phyloP scores from a whole-genome alignment of 1,140 invertebrate species.

The Drosophila arawakana region DNA sequence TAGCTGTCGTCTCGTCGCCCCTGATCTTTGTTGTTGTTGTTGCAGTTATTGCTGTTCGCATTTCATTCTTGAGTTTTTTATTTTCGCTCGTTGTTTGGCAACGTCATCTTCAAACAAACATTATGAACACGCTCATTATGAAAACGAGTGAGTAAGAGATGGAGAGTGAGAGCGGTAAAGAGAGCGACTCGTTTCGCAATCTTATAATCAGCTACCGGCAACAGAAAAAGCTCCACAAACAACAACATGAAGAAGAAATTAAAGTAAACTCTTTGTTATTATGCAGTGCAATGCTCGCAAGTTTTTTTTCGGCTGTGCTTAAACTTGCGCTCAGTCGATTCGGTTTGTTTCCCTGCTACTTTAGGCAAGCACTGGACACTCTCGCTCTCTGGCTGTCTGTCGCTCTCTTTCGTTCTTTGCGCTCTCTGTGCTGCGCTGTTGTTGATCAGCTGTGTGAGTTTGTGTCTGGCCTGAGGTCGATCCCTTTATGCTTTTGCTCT shows the following conservation, averaged over 20 bases:
- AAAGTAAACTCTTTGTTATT: slow-evolving; percentile 30
- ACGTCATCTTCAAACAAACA: slow-evolving; percentile 72
- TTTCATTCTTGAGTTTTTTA: slow-evolving; percentile 75
- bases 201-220: slow-evolving; percentile 68
- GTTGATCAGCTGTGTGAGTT: slow-evolving; percentile 64
- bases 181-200: slow-evolving; percentile 65
- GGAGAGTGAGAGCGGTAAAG: too few species aligned
- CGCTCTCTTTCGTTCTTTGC: background rate
- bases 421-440: slow-evolving; percentile 22
- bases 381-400: slow-evolving; percentile 3
- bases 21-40: slow-evolving; percentile 36
- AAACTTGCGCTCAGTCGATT: slow-evolving; percentile 34
- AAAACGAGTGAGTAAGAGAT: too few species aligned
- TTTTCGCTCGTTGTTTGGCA: slow-evolving; percentile 59
- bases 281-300: slow-evolving; percentile 71
- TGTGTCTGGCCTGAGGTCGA: slow-evolving; percentile 42
- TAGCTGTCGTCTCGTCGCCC: slow-evolving; percentile 42
- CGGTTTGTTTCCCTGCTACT: slow-evolving; percentile 24
- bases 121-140: slow-evolving; percentile 68
- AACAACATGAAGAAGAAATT: slow-evolving; percentile 1
- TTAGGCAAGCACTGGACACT: background rate
- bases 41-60: slow-evolving; percentile 56
- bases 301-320: slow-evolving; percentile 50
- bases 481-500: slow-evolving; percentile 36
- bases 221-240: slow-evolving; percentile 34